phyloP scores from a whole-genome alignment of 2,113 vertebrate genomes.

The Opisthocomus hoazin region DNA sequence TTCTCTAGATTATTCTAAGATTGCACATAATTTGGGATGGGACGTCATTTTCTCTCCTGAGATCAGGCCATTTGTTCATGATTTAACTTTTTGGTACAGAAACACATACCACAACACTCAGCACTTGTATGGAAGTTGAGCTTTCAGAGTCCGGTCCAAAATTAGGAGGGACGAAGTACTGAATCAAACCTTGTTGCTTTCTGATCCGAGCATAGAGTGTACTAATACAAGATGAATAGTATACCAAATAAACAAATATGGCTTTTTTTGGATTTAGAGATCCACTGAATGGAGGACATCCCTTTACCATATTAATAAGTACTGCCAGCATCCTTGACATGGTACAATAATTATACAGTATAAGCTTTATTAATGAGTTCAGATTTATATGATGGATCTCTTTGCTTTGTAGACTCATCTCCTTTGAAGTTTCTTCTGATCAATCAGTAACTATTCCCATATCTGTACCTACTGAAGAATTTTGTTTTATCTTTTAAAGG shows the following conservation, averaged over 20 bases:
- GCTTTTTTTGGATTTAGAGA: not conserved
- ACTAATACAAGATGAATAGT: not conserved
- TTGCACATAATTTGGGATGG: not conserved
- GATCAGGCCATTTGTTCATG: not conserved
- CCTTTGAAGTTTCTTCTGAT: conserved; percentile 37
- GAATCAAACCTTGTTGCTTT: not conserved
- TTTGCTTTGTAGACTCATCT: not conserved
- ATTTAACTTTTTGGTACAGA: conserved; percentile 4
- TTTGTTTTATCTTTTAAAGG: not conserved
- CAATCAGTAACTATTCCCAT: not conserved
- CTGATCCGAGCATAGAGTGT: not conserved
- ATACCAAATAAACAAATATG: not conserved
- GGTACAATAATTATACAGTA: not conserved
- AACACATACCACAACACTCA: not conserved
- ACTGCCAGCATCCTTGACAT: not conserved
- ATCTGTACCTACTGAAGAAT: not conserved
- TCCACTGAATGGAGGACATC: not conserved
- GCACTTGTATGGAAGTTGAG: not conserved
- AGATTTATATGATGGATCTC: not conserved
- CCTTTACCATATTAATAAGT: not conserved
- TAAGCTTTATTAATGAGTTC: not conserved
- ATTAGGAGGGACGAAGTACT: not conserved
- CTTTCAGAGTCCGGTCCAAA: not conserved
- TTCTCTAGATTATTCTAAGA: not conserved
- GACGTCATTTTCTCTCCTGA: not conserved